Evolutionary conservation across 2,888 invertebrate genomes (phyloP), one percentile per base, ranked within the genome.

Genomic region (Candidula unifasciata): DNA sequence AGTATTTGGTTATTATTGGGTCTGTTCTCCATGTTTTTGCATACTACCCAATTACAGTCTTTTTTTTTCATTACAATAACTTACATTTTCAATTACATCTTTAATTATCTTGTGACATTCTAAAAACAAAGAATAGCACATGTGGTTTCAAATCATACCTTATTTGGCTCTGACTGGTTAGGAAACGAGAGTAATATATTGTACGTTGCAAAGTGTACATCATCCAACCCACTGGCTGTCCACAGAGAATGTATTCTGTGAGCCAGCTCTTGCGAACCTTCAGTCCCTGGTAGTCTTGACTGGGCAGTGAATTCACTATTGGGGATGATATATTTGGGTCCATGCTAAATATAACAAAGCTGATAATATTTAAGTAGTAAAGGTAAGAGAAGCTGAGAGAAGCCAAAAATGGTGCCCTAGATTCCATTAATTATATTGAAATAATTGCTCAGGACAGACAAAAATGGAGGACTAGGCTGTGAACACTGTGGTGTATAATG

Each of bases 161-260:
- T 64, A 33, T 88, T 89, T 18, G 89, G 89, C 68, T 88, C 82
- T 35, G 85, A 74, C 35, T 79, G 80, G 80, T 91, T 86, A 13
- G 91, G 90, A 80, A 88, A 91, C 21, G 92, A 92, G 37, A 92
- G 88, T n/a, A 92, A 86, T 10, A 91, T 89, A 44, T 91, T 86
- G 85, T 92, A 92, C 0, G 88, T 85, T 13, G 87, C 86, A 3
- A 88, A 83, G 33, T 90, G 86, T 21, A 89, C 90, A 2, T 90
- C 89, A n/a, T 87, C 87, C 71, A 92, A 76, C 0, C 91, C 90
- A 78, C 87, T 86, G 3, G 77, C 80, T 54, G 44, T 68, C 89
- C 90, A 92, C 44, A 79, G 60, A n/a, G 86, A 69, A 13, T 80
- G 71, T 6, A 92, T 87, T 79, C 81, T 86, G 18, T 88, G 71